Percentiles rank a stretch among this genome's conserved stretches.
Conservation (phyloP, 2,797 vertebrate species). For the Sibirionetta formosa region DNA sequence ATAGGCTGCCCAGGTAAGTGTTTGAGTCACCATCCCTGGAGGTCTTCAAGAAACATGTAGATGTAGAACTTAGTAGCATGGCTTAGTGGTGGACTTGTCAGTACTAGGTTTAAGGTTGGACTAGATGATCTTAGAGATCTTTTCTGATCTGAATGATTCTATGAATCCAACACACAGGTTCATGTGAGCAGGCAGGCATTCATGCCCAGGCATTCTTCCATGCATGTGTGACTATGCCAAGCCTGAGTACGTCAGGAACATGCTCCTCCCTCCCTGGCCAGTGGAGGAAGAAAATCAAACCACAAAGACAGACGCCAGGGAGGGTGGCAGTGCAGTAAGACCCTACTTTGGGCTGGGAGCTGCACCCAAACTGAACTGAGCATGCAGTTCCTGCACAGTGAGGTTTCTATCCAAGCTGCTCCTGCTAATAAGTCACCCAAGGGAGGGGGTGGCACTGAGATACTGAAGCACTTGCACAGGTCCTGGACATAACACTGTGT, state of each 20-base stretch:
- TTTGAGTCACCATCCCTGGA: no score
- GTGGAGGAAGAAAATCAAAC: not conserved
- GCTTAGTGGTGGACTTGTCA: no score
- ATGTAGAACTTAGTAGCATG: no score
- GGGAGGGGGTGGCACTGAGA: not conserved
- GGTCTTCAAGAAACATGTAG: no score
- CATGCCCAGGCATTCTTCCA: not conserved
- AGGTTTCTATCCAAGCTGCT: not conserved
- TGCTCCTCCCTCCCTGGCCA: not conserved
- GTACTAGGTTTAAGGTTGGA: no score
- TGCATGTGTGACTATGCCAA: not conserved
- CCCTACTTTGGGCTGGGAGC: not conserved
- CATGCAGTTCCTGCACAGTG: not conserved
- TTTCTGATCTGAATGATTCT: no score
- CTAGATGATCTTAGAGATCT: no score
- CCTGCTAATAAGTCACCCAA: not conserved
- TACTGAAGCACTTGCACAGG: not conserved
- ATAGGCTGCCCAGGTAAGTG: no score
- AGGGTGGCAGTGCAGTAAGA: not conserved
- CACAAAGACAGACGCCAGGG: not conserved
- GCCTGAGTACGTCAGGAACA: not conserved
- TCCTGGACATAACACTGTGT: not conserved
- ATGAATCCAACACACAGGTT: accelerated
- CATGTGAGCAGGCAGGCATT: not conserved
- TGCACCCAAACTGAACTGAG: not conserved